Evolutionary conservation across 2,888 invertebrate species (phyloP).

Genomic region (Volucella inanis): DNA sequence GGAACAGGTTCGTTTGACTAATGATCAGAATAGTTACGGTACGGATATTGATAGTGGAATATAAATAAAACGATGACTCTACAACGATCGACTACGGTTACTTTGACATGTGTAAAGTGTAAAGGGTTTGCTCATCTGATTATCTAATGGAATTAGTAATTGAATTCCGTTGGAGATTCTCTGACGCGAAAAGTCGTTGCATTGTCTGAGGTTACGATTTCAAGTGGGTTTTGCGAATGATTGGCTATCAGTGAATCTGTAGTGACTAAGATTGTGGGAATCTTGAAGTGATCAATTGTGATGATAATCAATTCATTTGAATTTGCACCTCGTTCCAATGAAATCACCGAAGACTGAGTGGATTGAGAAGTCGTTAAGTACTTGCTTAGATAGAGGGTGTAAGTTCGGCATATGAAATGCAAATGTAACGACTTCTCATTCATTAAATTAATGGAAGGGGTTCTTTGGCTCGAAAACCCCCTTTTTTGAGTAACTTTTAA

Average conservation of each 20-base stretch:
- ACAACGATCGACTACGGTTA: neutral
- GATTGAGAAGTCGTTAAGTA: no score
- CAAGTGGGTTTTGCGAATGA: constrained; percentile 2
- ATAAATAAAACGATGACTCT: constrained; percentile 56
- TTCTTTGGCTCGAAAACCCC: neutral
- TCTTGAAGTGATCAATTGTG: neutral
- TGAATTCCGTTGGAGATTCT: constrained; percentile 9
- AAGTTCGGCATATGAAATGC: no score
- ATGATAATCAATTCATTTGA: neutral
- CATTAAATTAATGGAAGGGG: neutral
- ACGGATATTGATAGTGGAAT: constrained; percentile 9
- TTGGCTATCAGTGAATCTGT: constrained; percentile 22
- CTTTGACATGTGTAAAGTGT: constrained; percentile 5
- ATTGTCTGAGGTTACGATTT: constrained; percentile 31
- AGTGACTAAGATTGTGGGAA: constrained; percentile 41
- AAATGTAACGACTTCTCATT: constrained; percentile 2
- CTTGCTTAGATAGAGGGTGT: no score
- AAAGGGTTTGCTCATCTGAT: constrained; percentile 62
- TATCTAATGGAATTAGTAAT: constrained; percentile 48
- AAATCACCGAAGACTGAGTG: constrained; percentile 36
- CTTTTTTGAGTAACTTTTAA: no score
- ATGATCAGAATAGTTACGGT: constrained; percentile 16
- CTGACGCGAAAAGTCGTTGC: constrained; percentile 46
- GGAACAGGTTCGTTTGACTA: neutral
- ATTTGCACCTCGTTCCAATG: constrained; percentile 14